Evolutionary conservation across 2,113 vertebrate genomes (phyloP).

Genomic region (Cavia porcellus): DNA sequence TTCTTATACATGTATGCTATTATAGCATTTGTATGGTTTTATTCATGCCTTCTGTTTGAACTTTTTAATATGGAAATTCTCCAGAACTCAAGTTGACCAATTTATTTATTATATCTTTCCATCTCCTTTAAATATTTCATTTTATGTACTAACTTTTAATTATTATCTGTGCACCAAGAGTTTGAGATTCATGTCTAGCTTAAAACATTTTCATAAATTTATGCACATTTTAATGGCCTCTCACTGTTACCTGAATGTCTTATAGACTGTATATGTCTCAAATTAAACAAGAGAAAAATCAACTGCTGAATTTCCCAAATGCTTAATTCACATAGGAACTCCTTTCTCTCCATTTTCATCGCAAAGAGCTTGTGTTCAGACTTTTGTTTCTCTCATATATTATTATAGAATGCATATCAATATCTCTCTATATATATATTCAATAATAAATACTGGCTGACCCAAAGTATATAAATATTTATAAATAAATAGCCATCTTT

Average conservation of each 20-base stretch:
- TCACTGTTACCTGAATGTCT: neutral
- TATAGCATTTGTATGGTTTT: neutral
- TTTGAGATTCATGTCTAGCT: neutral
- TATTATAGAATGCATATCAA: neutral
- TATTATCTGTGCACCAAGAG: neutral
- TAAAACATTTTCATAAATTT: neutral
- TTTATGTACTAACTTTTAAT: neutral
- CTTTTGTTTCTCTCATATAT: neutral
- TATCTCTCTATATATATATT: no score
- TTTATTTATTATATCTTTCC: neutral
- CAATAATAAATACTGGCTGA: neutral
- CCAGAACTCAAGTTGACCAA: neutral
- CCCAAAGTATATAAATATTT: neutral
- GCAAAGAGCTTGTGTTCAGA: neutral
- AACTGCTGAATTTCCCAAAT: neutral
- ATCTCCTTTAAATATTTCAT: conserved; percentile 4
- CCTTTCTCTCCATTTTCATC: neutral
- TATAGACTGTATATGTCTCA: neutral
- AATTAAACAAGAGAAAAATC: neutral
- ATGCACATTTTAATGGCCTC: neutral
- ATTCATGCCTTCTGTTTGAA: neutral
- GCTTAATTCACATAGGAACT: neutral
- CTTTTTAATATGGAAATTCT: neutral
- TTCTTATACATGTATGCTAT: neutral
- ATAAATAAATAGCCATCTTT: rapidly evolving